Evolutionary conservation across 2,888 invertebrate genomes (phyloP), one percentile per base, ranked within the genome.

Genomic region (Drosophila ezoana): DNA sequence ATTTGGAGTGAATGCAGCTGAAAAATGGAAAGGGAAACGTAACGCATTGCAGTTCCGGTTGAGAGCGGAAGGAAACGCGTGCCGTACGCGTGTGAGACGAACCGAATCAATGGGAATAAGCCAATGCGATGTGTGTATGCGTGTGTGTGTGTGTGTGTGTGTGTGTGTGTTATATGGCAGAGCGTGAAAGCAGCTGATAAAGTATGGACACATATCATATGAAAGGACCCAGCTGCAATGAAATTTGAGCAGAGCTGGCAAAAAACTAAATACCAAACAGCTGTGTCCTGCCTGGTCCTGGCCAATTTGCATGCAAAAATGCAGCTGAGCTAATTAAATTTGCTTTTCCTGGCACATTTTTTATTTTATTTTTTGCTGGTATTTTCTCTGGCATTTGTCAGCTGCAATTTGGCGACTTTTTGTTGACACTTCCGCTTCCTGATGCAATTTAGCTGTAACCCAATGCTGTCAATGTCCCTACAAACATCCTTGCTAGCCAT

Each of bases 361-460:
- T 14, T 56, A 28, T 20, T n/a, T n/a, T n/a, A n/a, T n/a, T n/a
- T 20, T 16, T 48, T 40, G 8, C 20, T 44, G 33, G 13, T 23
- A 10, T 43, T 58, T 40, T 45, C 43, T n/a, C 28, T 11, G 1
- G 48, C 11, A 41, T 63, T 62, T 76, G 40, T 71, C 80, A 79
- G 79, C 77, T 80, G 79, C 57, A 64, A 44, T 35, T 35, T 40
- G 41, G 23, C 45, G 62, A 63, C 56, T 70, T 76, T 72, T 69
- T 70, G 61, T 49, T 51, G 53, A 40, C 75, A 76, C 72, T 79
- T 79, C 78, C 78, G 79, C 40, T 69, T 59, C 62, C 69, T 71
- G 72, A 62, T 74, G 75, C 81, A 81, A 77, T 80, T 77, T 75
- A 75, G 76, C 70, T 69, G 73, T 69, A 76, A 79, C 77, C 77